A percentile compares a stretch with the other conserved stretches of the same genome.
These are phyloP conservation scores for Dolichopus griseipennis DNA, from an alignment of 2,888 invertebrate species.

Conservation along the genomic window DNA sequence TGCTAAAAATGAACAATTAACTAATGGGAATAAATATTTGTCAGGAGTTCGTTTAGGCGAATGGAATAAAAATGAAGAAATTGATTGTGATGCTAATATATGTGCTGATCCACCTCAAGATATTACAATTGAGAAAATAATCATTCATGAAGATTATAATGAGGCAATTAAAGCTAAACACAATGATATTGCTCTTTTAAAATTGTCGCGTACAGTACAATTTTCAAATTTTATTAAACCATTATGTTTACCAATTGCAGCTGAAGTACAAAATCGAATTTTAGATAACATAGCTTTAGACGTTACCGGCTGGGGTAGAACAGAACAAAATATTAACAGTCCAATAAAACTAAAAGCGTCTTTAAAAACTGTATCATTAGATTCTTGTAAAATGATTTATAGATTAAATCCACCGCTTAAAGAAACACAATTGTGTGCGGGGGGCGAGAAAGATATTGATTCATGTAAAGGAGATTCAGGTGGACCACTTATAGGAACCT, in stretches of 20 bases:
- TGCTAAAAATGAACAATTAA: conserved; percentile 57
- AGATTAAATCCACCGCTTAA: conserved; percentile 40
- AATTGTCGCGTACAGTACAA: conserved; percentile 47
- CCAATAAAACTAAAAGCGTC: conserved; percentile 48
- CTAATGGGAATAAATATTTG: conserved; percentile 48
- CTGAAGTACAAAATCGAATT: conserved; percentile 29
- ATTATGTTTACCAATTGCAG: conserved; percentile 49
- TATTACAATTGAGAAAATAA: conserved; percentile 51
- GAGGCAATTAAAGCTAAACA: conserved; percentile 49
- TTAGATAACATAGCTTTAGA: conserved; percentile 41
- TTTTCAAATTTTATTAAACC: conserved; percentile 50
- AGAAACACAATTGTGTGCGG: conserved; percentile 51
- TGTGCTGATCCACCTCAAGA: conserved; percentile 55
- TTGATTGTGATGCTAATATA: conserved; percentile 33
- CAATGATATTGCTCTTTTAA: conserved; percentile 63
- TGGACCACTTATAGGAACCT: conserved; percentile 50
- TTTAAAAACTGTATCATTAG: conserved; percentile 43
- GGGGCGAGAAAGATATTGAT: conserved; percentile 48
- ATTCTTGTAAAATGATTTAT: conserved; percentile 49
- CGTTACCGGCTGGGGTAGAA: conserved; percentile 58
- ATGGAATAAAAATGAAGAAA: conserved; percentile 35
- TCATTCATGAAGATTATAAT: conserved; percentile 55
- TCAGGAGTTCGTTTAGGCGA: conserved; percentile 38
- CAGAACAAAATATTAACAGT: conserved; percentile 46
- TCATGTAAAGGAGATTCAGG: conserved; percentile 55